Percentiles rank a stretch among this genome's conserved stretches.
Conservation (phyloP, 2,888 invertebrate species). For the Drosophila neotestacea region DNA sequence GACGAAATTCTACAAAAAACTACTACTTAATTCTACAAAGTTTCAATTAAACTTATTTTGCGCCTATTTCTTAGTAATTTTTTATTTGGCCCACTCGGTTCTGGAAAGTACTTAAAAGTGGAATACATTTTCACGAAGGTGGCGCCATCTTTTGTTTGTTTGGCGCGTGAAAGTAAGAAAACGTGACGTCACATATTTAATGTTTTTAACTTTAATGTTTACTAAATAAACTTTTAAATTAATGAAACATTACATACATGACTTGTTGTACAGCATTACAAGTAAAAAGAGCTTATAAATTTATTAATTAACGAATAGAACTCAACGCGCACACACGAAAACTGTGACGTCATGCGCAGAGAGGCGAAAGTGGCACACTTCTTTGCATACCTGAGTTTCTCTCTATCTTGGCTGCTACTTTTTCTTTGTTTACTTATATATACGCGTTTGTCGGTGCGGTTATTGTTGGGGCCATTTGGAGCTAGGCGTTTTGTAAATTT, state of each 20-base stretch:
- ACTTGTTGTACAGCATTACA: not conserved
- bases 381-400: slow-evolving; percentile 37
- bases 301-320: not conserved
- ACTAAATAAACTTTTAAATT: not conserved
- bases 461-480: slow-evolving; percentile 45
- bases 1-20: no score
- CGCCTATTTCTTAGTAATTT: no score
- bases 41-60: no score
- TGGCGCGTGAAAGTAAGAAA: slow-evolving; percentile 1
- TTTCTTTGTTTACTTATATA: slow-evolving; percentile 71
- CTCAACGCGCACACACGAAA: not conserved
- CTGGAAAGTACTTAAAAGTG: no score
- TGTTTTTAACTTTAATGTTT: not conserved
- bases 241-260: not conserved
- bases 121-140: no score
- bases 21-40: no score
- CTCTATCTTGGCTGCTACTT: slow-evolving; percentile 50
- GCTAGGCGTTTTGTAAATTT: slow-evolving; percentile 51
- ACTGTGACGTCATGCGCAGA: slow-evolving; percentile 58
- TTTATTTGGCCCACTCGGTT: no score
- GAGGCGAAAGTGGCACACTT: slow-evolving; percentile 28
- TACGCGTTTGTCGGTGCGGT: slow-evolving; percentile 58
- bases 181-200: slow-evolving; percentile 35
- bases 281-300: not conserved
- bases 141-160: not conserved